Conservation (phyloP, 2,113 vertebrate species). For the Rafetus swinhoei region DNA sequence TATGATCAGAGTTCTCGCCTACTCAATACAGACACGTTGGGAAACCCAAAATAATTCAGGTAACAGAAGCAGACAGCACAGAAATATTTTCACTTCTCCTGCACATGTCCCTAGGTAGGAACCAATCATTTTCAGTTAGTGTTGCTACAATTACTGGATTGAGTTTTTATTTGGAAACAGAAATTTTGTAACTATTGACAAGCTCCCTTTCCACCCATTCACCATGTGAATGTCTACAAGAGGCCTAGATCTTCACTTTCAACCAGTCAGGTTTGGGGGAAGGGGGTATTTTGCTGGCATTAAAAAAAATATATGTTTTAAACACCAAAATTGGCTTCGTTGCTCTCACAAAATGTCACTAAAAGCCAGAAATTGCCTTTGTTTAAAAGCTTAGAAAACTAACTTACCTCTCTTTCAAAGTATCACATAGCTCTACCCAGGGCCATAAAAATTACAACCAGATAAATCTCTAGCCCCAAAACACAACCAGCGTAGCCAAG, state of each 20-base stretch:
- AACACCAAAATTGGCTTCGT: neutral
- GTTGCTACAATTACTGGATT: neutral
- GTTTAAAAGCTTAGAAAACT: neutral
- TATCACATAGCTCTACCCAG: neutral
- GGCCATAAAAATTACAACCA: neutral
- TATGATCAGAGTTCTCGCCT: constrained; percentile 32
- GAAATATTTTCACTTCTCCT: neutral
- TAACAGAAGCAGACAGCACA: constrained; percentile 29
- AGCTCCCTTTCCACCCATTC: neutral
- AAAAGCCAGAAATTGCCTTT: neutral
- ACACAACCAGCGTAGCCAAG: neutral
- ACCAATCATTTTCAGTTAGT: neutral
- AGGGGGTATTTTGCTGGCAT: neutral
- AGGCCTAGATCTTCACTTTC: neutral
- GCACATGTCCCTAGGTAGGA: neutral
- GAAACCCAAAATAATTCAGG: constrained; percentile 46
- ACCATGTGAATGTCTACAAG: neutral
- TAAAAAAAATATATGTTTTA: neutral
- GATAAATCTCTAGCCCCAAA: neutral
- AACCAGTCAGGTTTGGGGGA: neutral
- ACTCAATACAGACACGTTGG: constrained; percentile 28
- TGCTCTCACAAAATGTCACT: neutral
- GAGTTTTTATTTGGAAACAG: neutral
- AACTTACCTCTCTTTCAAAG: neutral
- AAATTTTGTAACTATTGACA: neutral